Evolutionary conservation across 30 jellyfish, hydroid and myxozoan genomes (phyloP).

Genomic region (Hydra vulgaris): DNA sequence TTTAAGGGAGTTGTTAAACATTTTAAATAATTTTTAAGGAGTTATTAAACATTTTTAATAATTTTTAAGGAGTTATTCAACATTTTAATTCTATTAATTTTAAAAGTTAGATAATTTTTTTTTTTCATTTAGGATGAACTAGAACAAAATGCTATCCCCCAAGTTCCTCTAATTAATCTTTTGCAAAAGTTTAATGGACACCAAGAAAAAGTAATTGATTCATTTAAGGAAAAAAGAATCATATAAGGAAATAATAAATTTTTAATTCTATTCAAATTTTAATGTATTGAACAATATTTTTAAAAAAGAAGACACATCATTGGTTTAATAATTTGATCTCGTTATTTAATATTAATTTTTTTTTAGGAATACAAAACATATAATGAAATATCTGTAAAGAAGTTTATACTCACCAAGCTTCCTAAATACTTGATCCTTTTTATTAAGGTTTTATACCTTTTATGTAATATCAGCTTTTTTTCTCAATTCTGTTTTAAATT

Average conservation of each 20-base stretch:
- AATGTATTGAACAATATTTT: too few species aligned
- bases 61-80: too few species aligned
- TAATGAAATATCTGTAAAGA: conserved; percentile 69
- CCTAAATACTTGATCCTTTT: conserved; percentile 82
- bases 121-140: conserved; percentile 56
- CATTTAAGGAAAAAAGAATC: neutral
- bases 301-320: too few species aligned
- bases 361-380: conserved; percentile 80
- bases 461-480: neutral
- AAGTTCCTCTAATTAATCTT: conserved; percentile 67
- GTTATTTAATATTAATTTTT: neutral
- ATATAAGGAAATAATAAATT: neutral
- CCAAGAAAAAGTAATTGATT: conserved; percentile 67
- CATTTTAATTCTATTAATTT: too few species aligned
- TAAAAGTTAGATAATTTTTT: neutral
- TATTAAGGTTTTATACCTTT: conserved; percentile 41
- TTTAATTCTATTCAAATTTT: too few species aligned
- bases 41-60: too few species aligned
- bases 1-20: too few species aligned
- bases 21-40: too few species aligned
- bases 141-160: conserved; percentile 86
- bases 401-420: conserved; percentile 60
- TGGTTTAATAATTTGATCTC: neutral
- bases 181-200: conserved; percentile 80
- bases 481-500: neutral